Conservation (phyloP, 2,113 vertebrate species). For the Theropithecus gelada region DNA sequence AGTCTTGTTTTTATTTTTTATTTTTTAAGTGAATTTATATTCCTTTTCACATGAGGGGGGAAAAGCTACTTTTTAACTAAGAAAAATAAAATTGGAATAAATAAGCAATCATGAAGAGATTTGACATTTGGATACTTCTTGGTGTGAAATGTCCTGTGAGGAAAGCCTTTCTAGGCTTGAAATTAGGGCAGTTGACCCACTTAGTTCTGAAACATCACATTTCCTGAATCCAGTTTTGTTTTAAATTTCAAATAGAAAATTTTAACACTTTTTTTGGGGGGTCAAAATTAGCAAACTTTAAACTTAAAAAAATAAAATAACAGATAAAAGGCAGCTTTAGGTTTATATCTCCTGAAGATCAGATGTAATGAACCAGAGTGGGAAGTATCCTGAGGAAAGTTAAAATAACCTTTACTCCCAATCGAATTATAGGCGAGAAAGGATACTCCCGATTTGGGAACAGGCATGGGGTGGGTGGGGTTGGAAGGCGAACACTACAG, state of each 20-base stretch:
- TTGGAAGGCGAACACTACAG: not conserved
- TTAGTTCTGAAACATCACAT: not conserved
- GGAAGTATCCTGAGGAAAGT: conserved; percentile 40
- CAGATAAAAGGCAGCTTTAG: not conserved
- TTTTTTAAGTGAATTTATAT: not conserved
- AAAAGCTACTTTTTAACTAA: not conserved
- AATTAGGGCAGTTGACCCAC: not conserved
- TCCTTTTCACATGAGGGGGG: not conserved
- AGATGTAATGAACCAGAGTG: not conserved
- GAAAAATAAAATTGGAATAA: not conserved
- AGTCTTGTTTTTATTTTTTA: not conserved
- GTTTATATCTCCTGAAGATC: not conserved
- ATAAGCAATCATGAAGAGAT: not conserved
- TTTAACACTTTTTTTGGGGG: not conserved
- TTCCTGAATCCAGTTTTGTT: not conserved
- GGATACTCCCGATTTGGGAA: not conserved
- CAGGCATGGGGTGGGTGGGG: not conserved
- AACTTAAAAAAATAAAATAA: not conserved
- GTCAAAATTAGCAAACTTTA: not conserved
- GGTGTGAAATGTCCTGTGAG: accelerated
- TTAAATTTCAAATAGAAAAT: not conserved
- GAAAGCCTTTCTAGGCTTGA: not conserved
- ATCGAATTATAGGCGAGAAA: not conserved
- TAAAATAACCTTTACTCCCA: conserved; percentile 21
- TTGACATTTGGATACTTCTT: not conserved